Evolutionary conservation across 2,888 invertebrate genomes (phyloP), one percentile per base, ranked within the genome.

Genomic region (Apocheima hispidaria): DNA sequence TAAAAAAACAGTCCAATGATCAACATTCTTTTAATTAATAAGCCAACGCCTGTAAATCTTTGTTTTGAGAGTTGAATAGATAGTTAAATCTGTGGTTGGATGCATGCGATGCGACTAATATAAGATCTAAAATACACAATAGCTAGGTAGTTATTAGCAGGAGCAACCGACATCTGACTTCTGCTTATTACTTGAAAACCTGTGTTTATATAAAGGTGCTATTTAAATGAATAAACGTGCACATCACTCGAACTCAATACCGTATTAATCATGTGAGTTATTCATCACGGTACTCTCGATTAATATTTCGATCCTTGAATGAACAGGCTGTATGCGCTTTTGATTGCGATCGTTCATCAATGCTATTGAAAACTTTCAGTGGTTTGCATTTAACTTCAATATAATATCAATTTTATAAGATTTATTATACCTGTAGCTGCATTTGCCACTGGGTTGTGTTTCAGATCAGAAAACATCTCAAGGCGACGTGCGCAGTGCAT

Each of bases 291-390:
- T 35, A n/a, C 28, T 46, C 33, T 35, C 35, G 53, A 49, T 60
- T 53, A 53, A 53, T 53, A 60, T 53, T 59, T 43, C 28, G 30
- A 53, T 48, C 53, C 53, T 54, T 50, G 54, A 60, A 36, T 36
- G 28, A 43, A 30, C 41, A 44, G 7, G 26, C 20, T 44, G 50
- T 44, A 38, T 51, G 44, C 26, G 35, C 43, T 26, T 26, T 50
- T 57, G 43, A 43, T 57, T 50, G 49, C 56, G 40, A 50, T 2
- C 18, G 40, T 33, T 53, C 23, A 53, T 59, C 38, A 59, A 18
- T 28, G 28, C 54, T 36, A 46, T 55, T 55, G 54, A 55, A 54
- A 55, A 55, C 28, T n/a, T 28, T 40, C 28, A 18, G 51, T 28
- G 40, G 40, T 38, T 49, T 50, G 14, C 26, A 50, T 26, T 38